Evolutionary conservation across 2,797 vertebrate species (phyloP), one percentile per base, ranked within the genome.

Genomic region (Mastacembelus armatus): DNA sequence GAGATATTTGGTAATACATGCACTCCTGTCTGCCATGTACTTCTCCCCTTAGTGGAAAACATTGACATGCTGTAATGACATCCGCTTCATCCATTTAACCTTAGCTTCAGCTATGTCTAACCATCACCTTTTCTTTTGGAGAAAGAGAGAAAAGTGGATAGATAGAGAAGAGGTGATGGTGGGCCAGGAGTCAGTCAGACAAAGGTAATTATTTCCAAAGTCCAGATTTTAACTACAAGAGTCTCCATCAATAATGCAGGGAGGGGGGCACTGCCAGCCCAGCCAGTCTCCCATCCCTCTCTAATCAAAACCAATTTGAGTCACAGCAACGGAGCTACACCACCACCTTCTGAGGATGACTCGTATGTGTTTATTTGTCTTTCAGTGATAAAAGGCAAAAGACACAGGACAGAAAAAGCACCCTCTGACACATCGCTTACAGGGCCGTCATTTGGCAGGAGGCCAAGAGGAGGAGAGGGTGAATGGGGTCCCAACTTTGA

Each of bases 231-330:
- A 83, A 86, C 84, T 84, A 54, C 63, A 72, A 26, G 52, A 77
- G 72, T 74, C 66, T 71, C 69, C 74, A 83, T 90, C 78, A 90
- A 88, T 90, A 87, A 91, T 88, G 83, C 68, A 89, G 32, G 12
- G 26, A 63, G 48, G 56, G 86, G 78, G 47, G 64, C 70, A 69
- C 75, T 18, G 33, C 39, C 30, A 21, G 59, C 35, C 19, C 9
- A 35, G 78, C 64, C 78, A 38, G 45, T 64, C 59, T 58, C 22
- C 51, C 21, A 21, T 66, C 50, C 54, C 22, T 52, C 76, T 73
- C 59, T 73, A 88, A 91, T 92, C 85, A 86, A 66, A 74, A 69
- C 54, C 80, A 84, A 83, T 91, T 86, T 90, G 62, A 86, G 74
- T 85, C 83, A 62, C 72, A 68, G 80, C 38, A 67, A 77, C 51